Evolutionary conservation across 2,113 vertebrate genomes (phyloP).

Genomic region (Sialia sialis): DNA sequence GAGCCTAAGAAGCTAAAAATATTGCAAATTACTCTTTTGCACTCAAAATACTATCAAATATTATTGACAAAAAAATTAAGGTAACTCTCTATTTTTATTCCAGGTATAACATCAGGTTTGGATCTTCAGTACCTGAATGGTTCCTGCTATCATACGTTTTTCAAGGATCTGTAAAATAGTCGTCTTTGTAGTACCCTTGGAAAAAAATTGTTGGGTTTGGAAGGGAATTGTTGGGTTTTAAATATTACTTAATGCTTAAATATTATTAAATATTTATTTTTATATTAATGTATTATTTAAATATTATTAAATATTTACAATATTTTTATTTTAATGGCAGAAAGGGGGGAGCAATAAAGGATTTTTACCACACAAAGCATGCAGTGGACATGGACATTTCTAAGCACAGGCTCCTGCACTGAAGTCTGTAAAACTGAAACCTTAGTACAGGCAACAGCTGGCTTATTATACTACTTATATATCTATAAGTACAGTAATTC

Average conservation of each 20-base stretch:
- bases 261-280: not conserved
- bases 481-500: no score
- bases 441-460: not conserved
- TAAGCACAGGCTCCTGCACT: not conserved
- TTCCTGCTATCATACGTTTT: not conserved
- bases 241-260: not conserved
- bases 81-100: not conserved
- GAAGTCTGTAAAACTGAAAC: not conserved
- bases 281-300: not conserved
- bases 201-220: not conserved
- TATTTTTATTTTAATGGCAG: not conserved
- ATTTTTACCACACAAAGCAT: rapidly evolving
- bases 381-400: not conserved
- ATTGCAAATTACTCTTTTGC: not conserved
- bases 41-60: not conserved
- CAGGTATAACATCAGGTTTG: not conserved
- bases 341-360: not conserved
- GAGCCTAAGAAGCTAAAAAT: not conserved
- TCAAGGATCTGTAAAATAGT: not conserved
- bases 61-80: not conserved
- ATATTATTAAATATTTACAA: no score
- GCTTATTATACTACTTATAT: not conserved
- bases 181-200: not conserved
- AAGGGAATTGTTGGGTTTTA: not conserved
- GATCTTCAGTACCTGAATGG: not conserved